Percentiles rank a stretch among this genome's conserved stretches.
phyloP scores from a whole-genome alignment of 2,797 vertebrate species.

The Parotocinclus haroldoi region DNA sequence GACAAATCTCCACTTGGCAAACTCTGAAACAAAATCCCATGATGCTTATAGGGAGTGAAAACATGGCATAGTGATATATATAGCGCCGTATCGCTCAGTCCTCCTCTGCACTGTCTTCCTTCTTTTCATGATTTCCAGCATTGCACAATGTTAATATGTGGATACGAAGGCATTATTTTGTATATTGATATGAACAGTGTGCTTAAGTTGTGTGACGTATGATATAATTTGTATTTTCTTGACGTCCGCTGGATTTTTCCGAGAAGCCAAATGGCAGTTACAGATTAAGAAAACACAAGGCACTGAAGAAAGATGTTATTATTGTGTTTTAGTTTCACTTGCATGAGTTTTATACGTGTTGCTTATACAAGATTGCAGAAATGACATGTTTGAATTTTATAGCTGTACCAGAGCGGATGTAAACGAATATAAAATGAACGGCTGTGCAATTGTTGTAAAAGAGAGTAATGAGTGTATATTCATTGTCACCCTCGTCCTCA shows the following conservation, averaged over 20 bases:
- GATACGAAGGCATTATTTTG: conserved; percentile 43
- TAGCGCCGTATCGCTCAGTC: background rate
- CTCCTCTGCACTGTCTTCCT: conserved; percentile 25
- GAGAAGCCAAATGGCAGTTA: conserved; percentile 26
- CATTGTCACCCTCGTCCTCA: conserved; percentile 21
- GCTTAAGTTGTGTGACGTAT: conserved; percentile 25
- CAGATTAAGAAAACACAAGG: conserved; percentile 19
- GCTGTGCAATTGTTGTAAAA: conserved; percentile 31
- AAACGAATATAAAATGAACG: conserved; percentile 33
- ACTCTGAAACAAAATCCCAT: too few relatives aligned
- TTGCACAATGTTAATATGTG: conserved; percentile 42
- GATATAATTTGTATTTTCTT: conserved; percentile 21
- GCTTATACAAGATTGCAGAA: conserved; percentile 22
- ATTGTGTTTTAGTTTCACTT: conserved; percentile 36
- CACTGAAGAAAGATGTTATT: conserved; percentile 27
- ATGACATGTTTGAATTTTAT: conserved; percentile 36
- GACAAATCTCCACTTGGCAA: too few relatives aligned
- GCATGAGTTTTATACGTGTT: conserved; percentile 47
- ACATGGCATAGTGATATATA: background rate
- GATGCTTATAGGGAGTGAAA: too few relatives aligned
- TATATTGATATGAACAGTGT: conserved; percentile 20
- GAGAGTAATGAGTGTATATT: conserved; percentile 11
- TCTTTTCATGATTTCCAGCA: conserved; percentile 26
- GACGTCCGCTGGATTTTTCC: conserved; percentile 18
- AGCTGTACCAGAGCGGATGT: conserved; percentile 35